Evolutionary conservation across 2,797 vertebrate genomes (phyloP), one percentile per base, ranked within the genome.

Genomic region (Uromys caudimaculatus): DNA sequence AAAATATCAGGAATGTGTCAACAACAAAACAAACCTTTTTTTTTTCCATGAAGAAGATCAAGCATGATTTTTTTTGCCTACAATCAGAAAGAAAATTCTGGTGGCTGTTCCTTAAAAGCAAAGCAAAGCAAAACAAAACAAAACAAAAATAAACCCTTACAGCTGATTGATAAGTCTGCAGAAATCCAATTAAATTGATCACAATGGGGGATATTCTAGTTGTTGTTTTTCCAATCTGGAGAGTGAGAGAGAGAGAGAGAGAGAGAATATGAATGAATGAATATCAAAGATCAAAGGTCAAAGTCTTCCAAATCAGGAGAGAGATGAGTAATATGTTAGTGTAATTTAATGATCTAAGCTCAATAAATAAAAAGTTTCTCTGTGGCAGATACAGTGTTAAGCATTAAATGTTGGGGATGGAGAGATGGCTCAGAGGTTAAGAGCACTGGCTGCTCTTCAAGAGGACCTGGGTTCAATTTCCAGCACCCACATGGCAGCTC

Each of bases 101-200:
- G 64, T 95, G 21, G 19, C 41, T 87, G 11, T 35, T 83, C 10
- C 58, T 96, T 27, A 92, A 95, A 64, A 58, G 19, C 1, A 56
- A 56, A n/a, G n/a, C 19, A 19, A 69, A 71, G 10, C 91, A 96
- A 96, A 58, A 56, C 1, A 56, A 56, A n/a, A 69, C 19, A 19
- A 69, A 71, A 21, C 91, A 96, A 96, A 92, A 91, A 3, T 44
- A 44, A 44, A 44, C 44, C 44, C 64, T 71, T 95, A 73, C 32
- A 97, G 32, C 62, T 95, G 44, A 90, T 96, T 97, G 62, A 90
- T 96, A 60, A 96, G 52, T 89, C 47, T 54, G 60, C 76, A 95
- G 79, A 95, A 96, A 89, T 62, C 85, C 62, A 96, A 82, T 91
- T 90, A 89, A 92, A 79, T 93, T 95, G 77, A 94, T 93, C 58